phyloP scores from a whole-genome alignment of 2,888 invertebrate species.

The Hetaerina titia region DNA sequence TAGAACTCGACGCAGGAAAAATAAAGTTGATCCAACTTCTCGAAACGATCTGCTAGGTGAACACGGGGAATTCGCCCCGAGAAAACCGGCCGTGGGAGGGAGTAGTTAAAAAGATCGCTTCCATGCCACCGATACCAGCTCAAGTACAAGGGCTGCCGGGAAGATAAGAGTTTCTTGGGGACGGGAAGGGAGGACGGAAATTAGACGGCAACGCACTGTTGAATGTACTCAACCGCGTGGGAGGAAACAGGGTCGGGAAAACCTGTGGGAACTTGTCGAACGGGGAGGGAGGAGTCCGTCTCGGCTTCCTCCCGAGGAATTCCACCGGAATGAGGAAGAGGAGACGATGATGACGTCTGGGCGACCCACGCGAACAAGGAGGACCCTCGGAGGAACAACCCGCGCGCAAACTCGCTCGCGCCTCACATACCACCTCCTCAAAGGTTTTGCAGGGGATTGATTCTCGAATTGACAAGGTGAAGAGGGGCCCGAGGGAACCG shows the following conservation, averaged over 20 bases:
- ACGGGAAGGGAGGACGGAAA: not conserved
- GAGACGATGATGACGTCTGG: not conserved
- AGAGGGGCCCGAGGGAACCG: not conserved
- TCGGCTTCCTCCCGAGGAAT: not conserved
- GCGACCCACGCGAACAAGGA: slow-evolving; percentile 6
- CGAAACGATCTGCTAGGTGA: not conserved
- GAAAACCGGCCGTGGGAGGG: not conserved
- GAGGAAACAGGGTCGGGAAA: not conserved
- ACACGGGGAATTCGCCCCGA: slow-evolving; percentile 7
- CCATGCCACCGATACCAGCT: not conserved
- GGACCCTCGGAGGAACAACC: not conserved
- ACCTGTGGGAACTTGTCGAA: slow-evolving; percentile 28
- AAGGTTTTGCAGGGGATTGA: not conserved
- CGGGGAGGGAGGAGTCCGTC: not conserved
- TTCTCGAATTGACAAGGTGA: not conserved
- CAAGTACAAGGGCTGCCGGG: not conserved
- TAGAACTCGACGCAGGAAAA: not conserved
- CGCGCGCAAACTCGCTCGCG: not conserved
- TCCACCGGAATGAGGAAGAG: slow-evolving; percentile 54
- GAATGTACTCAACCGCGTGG: slow-evolving; percentile 15
- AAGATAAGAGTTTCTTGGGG: not conserved
- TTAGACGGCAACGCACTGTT: slow-evolving; percentile 37
- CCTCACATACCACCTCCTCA: not conserved
- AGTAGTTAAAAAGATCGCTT: not conserved
- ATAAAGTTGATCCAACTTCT: not conserved